Percentiles rank a stretch among this genome's conserved stretches.
Conservation (phyloP, 2,888 invertebrate genomes). For the Listrodromus nycthemerus region DNA sequence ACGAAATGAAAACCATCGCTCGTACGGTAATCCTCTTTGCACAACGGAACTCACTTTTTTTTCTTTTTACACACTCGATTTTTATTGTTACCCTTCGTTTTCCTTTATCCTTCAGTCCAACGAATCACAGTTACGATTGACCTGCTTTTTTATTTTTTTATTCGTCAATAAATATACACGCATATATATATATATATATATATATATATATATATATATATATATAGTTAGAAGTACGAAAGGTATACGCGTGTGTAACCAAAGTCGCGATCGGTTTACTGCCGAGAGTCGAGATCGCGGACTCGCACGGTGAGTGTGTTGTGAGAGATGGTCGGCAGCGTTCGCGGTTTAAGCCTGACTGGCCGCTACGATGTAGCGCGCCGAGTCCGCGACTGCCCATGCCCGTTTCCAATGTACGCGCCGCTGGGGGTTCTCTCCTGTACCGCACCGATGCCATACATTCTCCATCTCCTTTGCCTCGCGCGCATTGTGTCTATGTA, state of each 20-base stretch:
- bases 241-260: constrained; percentile 24
- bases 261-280: constrained; percentile 35
- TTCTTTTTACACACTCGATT: not conserved
- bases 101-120: not conserved
- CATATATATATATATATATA: too few species aligned
- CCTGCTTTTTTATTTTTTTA: not conserved
- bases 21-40: constrained; percentile 32
- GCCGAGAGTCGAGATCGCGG: constrained; percentile 21
- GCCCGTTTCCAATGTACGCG: constrained; percentile 63
- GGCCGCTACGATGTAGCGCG: constrained; percentile 76
- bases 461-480: constrained; percentile 50
- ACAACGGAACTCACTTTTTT: constrained; percentile 36
- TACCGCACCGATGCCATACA: constrained; percentile 35
- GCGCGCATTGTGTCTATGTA: constrained; percentile 17
- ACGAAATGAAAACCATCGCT: constrained; percentile 22
- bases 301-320: constrained; percentile 46
- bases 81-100: not conserved
- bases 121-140: not conserved
- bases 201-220: too few species aligned
- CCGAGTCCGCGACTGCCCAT: constrained; percentile 70
- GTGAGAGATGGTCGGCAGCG: constrained; percentile 65
- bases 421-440: constrained; percentile 60
- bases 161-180: not conserved
- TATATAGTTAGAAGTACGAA: not conserved
- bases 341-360: constrained; percentile 82